Percentiles rank a stretch among this genome's conserved stretches.
These are phyloP conservation scores for Melanostigma gelatinosum DNA, from an alignment of 2,113 vertebrate species.

Conservation along the genomic window DNA sequence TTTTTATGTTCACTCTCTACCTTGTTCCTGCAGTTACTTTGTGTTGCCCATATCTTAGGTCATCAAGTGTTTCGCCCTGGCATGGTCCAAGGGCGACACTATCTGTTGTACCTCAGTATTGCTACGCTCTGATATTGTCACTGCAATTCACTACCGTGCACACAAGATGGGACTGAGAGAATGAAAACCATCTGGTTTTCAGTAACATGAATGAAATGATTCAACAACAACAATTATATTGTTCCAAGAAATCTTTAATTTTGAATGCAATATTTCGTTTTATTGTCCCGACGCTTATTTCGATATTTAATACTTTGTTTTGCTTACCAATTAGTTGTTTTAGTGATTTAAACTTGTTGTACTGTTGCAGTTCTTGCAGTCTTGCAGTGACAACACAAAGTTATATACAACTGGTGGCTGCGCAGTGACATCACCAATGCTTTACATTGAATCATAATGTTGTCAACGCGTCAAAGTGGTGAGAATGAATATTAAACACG, in stretches of 20 bases:
- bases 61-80: neutral
- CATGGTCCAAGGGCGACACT: conserved; percentile 61
- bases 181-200: neutral
- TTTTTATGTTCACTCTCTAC: neutral
- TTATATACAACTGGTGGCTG: neutral
- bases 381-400: neutral
- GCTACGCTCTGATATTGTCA: conserved; percentile 1
- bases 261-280: neutral
- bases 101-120: conserved; percentile 62
- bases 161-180: conserved; percentile 67
- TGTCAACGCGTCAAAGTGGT: neutral
- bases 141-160: conserved; percentile 33
- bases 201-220: neutral
- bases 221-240: no score
- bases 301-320: neutral
- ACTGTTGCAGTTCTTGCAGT: neutral
- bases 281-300: neutral
- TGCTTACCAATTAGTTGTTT: neutral
- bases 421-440: neutral
- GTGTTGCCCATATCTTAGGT: neutral
- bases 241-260: neutral
- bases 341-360: neutral
- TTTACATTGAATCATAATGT: neutral
- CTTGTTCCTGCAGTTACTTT: neutral
- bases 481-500: conserved; percentile 10